phyloP scores from a whole-genome alignment of 2,113 vertebrate genomes.

The Neolamprologus sp. region DNA sequence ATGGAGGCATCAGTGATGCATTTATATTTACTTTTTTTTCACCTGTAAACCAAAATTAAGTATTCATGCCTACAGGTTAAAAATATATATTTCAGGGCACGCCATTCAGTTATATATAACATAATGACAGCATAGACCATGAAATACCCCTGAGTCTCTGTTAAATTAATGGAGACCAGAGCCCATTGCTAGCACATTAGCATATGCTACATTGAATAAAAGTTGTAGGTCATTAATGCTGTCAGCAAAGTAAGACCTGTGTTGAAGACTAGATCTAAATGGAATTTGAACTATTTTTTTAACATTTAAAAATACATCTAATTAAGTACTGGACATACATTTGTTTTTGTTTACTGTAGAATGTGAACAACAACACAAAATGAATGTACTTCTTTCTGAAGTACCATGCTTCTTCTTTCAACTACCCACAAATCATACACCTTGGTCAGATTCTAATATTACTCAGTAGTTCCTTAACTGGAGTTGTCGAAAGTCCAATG shows the following conservation, averaged over 20 bases:
- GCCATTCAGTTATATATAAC: background rate
- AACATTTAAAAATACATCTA: background rate
- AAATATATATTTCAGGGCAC: background rate
- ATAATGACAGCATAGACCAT: background rate
- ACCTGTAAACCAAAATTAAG: background rate
- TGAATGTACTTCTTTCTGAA: background rate
- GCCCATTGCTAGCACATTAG: background rate
- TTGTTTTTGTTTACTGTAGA: background rate
- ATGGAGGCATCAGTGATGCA: constrained; percentile 33
- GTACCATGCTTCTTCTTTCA: background rate
- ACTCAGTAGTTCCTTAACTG: background rate
- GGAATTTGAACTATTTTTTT: background rate
- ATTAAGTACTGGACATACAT: background rate
- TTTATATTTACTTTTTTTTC: background rate
- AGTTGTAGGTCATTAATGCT: background rate
- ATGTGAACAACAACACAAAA: background rate
- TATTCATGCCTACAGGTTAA: background rate
- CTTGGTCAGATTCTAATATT: background rate
- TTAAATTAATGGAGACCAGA: background rate
- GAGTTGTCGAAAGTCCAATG: background rate
- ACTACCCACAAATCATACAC: background rate
- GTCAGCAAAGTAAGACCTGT: background rate
- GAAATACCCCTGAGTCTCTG: background rate
- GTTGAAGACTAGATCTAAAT: background rate
- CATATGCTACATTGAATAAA: background rate